These are phyloP conservation scores for Calvadosia cruxmelitensis DNA, from an alignment of 30 jellyfish, hydroid and myxozoan species.

Conservation along the genomic window DNA sequence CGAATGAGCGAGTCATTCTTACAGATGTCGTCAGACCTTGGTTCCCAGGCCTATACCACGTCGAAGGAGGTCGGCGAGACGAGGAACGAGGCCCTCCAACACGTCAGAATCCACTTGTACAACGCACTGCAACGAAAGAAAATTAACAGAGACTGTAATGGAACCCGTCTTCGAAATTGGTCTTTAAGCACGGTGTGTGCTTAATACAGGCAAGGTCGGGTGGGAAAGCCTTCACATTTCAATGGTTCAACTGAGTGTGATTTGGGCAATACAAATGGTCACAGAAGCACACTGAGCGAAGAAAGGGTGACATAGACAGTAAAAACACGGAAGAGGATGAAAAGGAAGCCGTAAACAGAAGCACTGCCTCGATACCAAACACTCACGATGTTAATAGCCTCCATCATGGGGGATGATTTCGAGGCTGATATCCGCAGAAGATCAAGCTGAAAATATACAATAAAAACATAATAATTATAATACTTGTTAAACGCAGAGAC, in stretches of 20 bases:
- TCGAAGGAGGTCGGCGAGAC: conserved; percentile 46
- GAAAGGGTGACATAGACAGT: background rate
- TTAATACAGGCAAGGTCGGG: too few species aligned
- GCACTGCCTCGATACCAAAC: background rate
- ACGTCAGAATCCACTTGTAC: conserved; percentile 53
- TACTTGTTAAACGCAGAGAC: background rate
- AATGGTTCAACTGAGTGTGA: too few species aligned
- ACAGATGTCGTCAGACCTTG: conserved; percentile 35
- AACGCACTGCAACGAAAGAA: conserved; percentile 57
- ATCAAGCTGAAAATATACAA: conserved; percentile 67
- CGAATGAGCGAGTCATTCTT: background rate
- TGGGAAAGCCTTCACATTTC: too few species aligned
- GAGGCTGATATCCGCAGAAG: conserved; percentile 80
- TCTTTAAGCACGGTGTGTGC: too few species aligned
- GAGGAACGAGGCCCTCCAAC: conserved; percentile 44
- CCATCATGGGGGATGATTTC: conserved; percentile 97
- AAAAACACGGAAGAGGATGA: background rate
- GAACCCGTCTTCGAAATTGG: too few species aligned
- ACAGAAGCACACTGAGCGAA: too few species aligned
- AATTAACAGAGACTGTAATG: too few species aligned
- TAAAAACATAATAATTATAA: background rate
- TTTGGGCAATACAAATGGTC: too few species aligned
- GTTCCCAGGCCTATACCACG: conserved; percentile 88
- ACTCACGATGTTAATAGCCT: conserved; percentile 72
- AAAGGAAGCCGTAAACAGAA: background rate